Evolutionary conservation across 2,888 invertebrate species (phyloP), one percentile per base, ranked within the genome.

Genomic region (Cordilura impudica): DNA sequence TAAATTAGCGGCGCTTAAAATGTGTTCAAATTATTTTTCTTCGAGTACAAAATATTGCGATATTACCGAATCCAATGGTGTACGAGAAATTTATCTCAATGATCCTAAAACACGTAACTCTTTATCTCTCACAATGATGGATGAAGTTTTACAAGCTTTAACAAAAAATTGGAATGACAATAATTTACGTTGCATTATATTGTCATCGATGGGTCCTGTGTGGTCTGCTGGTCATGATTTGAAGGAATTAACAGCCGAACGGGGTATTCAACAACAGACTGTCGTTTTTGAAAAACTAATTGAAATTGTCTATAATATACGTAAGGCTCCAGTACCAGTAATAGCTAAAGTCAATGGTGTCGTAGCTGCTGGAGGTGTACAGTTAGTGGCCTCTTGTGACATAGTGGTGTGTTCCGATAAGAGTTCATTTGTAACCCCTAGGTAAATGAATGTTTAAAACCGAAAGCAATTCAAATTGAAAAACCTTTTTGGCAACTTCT

Each of bases 141-240:
- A 92, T 75, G 89, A 92, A 45, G 89, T 98, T 10, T 90, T 93
- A 51, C 87, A 91, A 69, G 92, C 93, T 63, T 92, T 97, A 39
- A 91, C 91, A 12, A 83, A 85, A 10, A 92, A 94, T 79, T 90
- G 92, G 80, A 89, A 93, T 74, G 91, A 94, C 84, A 87, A 90
- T 23, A 88, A 91, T 8, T 88, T 97, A 43, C 92, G 97, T 76
- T 95, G 94, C 8, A 95, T 99, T 83, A 92, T 98, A 18, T 88
- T 99, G 60, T 92, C 94, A 0, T 85, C 94, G 0, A 93, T 93
- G 80, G 97, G 97, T 2, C 93, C 94, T 70, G 94, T 98, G 2
- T 99, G 98, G 91, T 98, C 97, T 12, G 95, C 98, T 3, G 98
- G 98, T 0, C 98, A 99, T 88, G 96, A 98, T 91, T 92, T 98